Evolutionary conservation across 2,888 invertebrate species (phyloP).

Genomic region (Parnassius apollo): DNA sequence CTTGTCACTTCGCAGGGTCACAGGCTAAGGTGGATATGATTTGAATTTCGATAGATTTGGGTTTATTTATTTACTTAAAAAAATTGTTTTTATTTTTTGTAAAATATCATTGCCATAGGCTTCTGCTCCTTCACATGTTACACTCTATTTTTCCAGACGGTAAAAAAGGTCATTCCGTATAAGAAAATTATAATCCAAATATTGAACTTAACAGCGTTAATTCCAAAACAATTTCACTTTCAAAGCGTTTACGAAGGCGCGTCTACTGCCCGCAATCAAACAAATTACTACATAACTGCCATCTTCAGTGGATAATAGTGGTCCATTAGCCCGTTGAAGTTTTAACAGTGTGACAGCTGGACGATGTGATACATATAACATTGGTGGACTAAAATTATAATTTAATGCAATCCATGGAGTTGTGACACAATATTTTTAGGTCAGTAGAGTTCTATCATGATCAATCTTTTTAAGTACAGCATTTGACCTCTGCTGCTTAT

Average conservation of each 20-base stretch:
- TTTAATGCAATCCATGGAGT: slow-evolving; percentile 4
- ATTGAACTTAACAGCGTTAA: slow-evolving; percentile 9
- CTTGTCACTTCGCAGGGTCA: too few species aligned
- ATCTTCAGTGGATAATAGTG: slow-evolving; percentile 46
- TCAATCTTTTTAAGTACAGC: neutral
- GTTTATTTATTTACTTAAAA: too few species aligned
- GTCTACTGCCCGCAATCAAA: slow-evolving; percentile 41
- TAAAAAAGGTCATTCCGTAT: too few species aligned
- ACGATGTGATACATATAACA: slow-evolving; percentile 36
- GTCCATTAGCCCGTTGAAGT: slow-evolving; percentile 50
- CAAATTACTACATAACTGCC: slow-evolving; percentile 45
- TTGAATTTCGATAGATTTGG: too few species aligned
- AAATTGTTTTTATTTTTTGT: too few species aligned
- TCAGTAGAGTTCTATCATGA: slow-evolving; percentile 11
- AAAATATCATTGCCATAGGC: too few species aligned
- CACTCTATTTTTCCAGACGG: too few species aligned
- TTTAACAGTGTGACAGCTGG: slow-evolving; percentile 44
- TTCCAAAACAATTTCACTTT: slow-evolving; percentile 12
- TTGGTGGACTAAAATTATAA: too few species aligned
- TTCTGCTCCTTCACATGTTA: too few species aligned
- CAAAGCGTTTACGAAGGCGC: slow-evolving; percentile 25
- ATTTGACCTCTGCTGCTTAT: too few species aligned
- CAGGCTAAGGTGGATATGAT: too few species aligned
- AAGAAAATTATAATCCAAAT: too few species aligned
- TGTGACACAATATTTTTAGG: neutral